A percentile compares a stretch with the other conserved stretches of the same genome.
Evolutionary conservation across 1,140 invertebrate genomes (phyloP).

Genomic region (Babylonia areolata): DNA sequence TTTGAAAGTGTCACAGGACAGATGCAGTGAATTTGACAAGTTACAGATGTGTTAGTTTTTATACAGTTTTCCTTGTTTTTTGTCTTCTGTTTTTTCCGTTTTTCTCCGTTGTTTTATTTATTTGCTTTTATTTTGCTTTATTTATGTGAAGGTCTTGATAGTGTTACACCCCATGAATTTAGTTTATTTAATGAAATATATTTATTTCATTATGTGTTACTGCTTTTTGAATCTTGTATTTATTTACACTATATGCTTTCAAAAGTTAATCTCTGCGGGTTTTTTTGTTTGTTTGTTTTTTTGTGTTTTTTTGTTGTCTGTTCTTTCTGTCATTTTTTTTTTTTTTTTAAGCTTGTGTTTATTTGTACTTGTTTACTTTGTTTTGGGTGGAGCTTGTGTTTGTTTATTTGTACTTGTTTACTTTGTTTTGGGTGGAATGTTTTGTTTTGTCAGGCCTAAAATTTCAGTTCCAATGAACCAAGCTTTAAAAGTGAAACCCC

Average conservation of each 20-base stretch:
- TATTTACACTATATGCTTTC: background rate
- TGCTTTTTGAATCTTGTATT: background rate
- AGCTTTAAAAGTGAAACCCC: no score
- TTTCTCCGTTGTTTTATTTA: background rate
- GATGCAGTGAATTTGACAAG: no score
- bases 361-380: no score
- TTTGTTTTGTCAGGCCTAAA: no score
- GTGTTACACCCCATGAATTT: no score
- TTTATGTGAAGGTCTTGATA: no score
- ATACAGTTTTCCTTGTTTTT: background rate
- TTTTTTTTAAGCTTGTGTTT: background rate
- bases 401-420: no score
- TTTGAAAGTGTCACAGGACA: no score
- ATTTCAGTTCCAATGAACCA: no score
- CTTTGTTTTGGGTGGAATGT: no score
- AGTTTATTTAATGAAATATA: conserved; percentile 1
- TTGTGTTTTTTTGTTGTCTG: background rate
- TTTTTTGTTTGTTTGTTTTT: background rate
- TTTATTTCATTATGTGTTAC: background rate
- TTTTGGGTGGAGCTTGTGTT: no score
- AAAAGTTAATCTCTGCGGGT: background rate
- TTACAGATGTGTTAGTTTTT: no score
- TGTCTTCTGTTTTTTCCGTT: background rate
- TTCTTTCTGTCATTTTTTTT: background rate
- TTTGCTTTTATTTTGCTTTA: conserved; percentile 18